Percentiles rank a stretch among this genome's conserved stretches.
Evolutionary conservation across 2,797 vertebrate genomes (phyloP).

Genomic region (Fratercula arctica): DNA sequence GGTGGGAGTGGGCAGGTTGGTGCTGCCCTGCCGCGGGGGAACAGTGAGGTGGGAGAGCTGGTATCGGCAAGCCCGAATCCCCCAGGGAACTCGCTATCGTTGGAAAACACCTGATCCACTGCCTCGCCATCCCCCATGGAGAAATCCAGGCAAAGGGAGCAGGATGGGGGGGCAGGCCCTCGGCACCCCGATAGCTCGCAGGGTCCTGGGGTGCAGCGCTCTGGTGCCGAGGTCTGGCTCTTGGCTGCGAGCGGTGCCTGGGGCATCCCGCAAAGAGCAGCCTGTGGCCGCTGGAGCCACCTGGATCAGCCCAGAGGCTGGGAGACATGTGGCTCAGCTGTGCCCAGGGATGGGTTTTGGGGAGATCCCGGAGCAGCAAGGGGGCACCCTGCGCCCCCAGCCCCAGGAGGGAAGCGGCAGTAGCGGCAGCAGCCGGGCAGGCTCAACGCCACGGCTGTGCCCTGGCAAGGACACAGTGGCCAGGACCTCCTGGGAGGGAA

Average conservation of each 20-base stretch:
- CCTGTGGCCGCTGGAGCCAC: neutral
- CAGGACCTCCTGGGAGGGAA: constrained; percentile 27
- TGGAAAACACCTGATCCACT: neutral
- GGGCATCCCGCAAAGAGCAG: neutral
- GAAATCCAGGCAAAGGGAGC: neutral
- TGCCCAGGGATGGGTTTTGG: neutral
- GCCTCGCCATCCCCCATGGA: neutral
- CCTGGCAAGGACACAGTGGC: constrained; percentile 50
- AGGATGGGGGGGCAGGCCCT: neutral
- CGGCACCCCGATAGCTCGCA: fast-evolving
- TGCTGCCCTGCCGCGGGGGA: neutral
- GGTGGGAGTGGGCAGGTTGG: neutral
- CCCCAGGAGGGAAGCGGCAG: fast-evolving
- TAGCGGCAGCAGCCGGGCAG: neutral
- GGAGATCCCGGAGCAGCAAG: neutral
- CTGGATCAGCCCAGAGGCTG: neutral
- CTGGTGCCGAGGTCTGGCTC: fast-evolving
- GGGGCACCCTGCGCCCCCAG: fast-evolving
- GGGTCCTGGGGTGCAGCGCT: neutral
- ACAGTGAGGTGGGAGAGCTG: neutral
- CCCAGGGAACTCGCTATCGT: neutral
- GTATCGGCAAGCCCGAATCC: neutral
- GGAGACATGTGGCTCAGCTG: fast-evolving
- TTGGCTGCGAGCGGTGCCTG: fast-evolving
- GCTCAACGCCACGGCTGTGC: neutral